phyloP scores from a whole-genome alignment of 2,888 invertebrate species.

The Meteorus cinctellus region DNA sequence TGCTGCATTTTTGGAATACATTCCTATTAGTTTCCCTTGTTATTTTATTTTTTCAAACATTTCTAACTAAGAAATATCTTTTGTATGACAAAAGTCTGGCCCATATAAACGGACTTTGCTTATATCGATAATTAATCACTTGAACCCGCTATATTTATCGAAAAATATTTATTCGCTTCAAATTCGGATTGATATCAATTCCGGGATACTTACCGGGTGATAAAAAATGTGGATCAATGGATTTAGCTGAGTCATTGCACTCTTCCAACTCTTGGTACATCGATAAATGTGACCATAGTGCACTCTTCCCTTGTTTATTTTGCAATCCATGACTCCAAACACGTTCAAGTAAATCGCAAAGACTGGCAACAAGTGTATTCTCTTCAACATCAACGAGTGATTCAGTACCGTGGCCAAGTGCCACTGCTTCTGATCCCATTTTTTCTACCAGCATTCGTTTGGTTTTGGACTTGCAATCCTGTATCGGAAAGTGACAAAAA shows the following conservation, averaged over 20 bases:
- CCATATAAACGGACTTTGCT: background rate
- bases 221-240: conserved; percentile 78
- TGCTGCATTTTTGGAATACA: conserved; percentile 77
- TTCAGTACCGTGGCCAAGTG: conserved; percentile 91
- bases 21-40: conserved; percentile 32
- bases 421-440: conserved; percentile 97
- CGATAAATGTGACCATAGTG: conserved; percentile 95
- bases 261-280: conserved; percentile 92
- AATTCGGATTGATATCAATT: too few relatives aligned
- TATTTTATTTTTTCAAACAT: conserved; percentile 1
- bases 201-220: conserved; percentile 76
- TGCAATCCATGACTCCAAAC: conserved; percentile 98
- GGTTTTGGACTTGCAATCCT: conserved; percentile 95
- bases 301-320: conserved; percentile 96
- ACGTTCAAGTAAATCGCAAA: conserved; percentile 97
- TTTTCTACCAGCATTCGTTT: conserved; percentile 99
- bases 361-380: conserved; percentile 97
- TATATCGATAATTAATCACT: background rate
- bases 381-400: conserved; percentile 89
- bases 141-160: background rate
- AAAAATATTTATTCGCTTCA: too few relatives aligned
- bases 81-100: background rate
- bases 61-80: conserved; percentile 38
- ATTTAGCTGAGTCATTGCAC: conserved; percentile 76
- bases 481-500: background rate